Evolutionary conservation across 2,113 vertebrate species (phyloP), one percentile per base, ranked within the genome.

Genomic region (Puffinus mauretanicus): DNA sequence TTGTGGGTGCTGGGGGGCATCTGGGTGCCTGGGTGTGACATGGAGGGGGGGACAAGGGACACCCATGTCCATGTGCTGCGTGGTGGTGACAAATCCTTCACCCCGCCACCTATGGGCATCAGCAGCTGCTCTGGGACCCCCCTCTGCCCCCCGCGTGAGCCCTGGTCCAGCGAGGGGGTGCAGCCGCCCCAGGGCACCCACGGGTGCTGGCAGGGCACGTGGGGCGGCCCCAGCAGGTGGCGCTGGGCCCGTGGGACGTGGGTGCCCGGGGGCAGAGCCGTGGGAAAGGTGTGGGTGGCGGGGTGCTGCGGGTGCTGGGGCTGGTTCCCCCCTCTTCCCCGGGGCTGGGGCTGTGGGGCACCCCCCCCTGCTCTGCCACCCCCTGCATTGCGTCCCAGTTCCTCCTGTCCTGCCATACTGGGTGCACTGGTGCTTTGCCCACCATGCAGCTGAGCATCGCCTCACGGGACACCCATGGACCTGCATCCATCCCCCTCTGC

Each of bases 401-500:
- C 42, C 3, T 11, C 62, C 57, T 44, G n/a, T 42, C 10, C 57
- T n/a, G 73, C 64, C 30, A 21, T 26, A 15, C 52, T 55, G 90
- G 72, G 21, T 6, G 58, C 55, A 3, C 67, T 32, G 82, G 57
- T 18, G 47, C 76, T 55, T 26, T 73, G 21, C 67, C 46, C 57
- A 3, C 25, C 0, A 0, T 2, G 11, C 17, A 18, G 54, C 52
- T 1, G 13, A 34, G 24, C 54, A 19, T 9, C 13, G 2, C n/a
- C 27, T 29, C 9, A 8, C 1, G 10, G 52, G 46, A 12, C 2
- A 11, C n/a, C 70, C 76, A 3, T 14, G 57, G 57, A 7, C 1
- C 34, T 64, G 7, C 36, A 38, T 29, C 29, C 25, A 15, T 8
- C 24, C 52, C 51, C 22, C 16, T 13, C 38, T 2, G 11, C 34